phyloP scores from a whole-genome alignment of 1,140 invertebrate species.

The Plodia interpunctella region DNA sequence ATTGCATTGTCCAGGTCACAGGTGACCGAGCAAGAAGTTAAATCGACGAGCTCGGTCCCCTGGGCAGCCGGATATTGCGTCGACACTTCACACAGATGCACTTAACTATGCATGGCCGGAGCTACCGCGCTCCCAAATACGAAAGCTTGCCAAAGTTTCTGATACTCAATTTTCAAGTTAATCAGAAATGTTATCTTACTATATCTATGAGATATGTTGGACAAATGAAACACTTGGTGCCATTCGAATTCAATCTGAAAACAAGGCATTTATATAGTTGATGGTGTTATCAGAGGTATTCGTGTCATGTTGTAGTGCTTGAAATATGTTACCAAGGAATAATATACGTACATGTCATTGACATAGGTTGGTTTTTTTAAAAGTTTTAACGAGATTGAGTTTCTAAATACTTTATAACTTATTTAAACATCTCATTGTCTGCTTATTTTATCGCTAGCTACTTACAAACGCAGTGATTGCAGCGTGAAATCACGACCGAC shows the following conservation, averaged over 20 bases:
- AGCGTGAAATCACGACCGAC: constrained; percentile 49
- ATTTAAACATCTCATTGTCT: neutral
- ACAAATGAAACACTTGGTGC: neutral
- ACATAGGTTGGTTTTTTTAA: no score
- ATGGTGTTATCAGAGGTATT: no score
- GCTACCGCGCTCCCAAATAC: constrained; percentile 48
- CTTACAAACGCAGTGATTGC: neutral
- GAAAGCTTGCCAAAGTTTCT: constrained; percentile 42
- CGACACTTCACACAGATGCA: constrained; percentile 58
- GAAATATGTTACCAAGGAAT: no score
- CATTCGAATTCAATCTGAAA: neutral
- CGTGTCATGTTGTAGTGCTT: no score
- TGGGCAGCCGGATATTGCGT: constrained; percentile 53
- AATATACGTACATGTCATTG: no score
- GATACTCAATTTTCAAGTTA: constrained; percentile 37
- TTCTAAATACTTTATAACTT: neutral
- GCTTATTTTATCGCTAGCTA: constrained; percentile 19
- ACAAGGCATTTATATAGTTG: neutral
- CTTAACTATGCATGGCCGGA: constrained; percentile 65
- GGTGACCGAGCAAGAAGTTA: constrained; percentile 43
- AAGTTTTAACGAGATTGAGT: neutral
- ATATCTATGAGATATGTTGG: neutral
- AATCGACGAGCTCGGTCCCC: constrained; percentile 30
- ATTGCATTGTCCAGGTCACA: neutral
- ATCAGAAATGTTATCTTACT: constrained; percentile 16